Evolutionary conservation across 2,888 invertebrate species (phyloP), one percentile per base, ranked within the genome.

Genomic region (Teinopalpus imperialis): DNA sequence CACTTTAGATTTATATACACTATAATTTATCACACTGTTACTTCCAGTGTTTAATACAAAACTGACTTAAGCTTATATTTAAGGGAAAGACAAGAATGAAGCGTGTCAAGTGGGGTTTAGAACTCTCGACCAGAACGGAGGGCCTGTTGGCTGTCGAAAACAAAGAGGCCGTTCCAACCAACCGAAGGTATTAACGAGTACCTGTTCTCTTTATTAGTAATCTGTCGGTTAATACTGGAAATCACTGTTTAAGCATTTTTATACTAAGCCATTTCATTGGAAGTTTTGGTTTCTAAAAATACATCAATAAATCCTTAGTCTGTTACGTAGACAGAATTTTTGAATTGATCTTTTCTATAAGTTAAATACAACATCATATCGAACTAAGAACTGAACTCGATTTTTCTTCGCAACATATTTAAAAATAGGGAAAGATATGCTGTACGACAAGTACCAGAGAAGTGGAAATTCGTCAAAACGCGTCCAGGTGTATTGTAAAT

Each of bases 91-190:
- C 76, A 81, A 82, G 80, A 83, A 80, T 79, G 75, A 81, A 85
- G 69, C 78, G 75, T 82, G 83, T 85, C 83, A 82, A 83, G 83
- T 78, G 79, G 75, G 79, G 76, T 78, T 79, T 71, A 66, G 71
- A 75, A 74, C 75, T 70, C 80, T 79, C 66, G 48, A 63, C 62
- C 65, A 63, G 65, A 66, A 69, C 64, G 63, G 69, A 68, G 74
- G 69, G 75, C 69, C 75, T 73, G 77, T 75, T 79, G 70, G 68
- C 74, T 73, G 79, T 75, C 70, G 71, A 73, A 78, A 81, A 86
- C 83, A 86, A 86, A 83, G 76, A 64, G 68, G 74, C 67, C 66
- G 72, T 54, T 49, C 32, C 37, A 16, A 29, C 46, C 49, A 44
- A 32, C 50, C 49, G 29, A 74, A 74, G 72, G 73, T 69, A 64